Percentiles rank a stretch among this genome's conserved stretches.
These are phyloP conservation scores for Onychomys leucogaster DNA, from an alignment of 2,797 vertebrate genomes.

Conservation along the genomic window DNA sequence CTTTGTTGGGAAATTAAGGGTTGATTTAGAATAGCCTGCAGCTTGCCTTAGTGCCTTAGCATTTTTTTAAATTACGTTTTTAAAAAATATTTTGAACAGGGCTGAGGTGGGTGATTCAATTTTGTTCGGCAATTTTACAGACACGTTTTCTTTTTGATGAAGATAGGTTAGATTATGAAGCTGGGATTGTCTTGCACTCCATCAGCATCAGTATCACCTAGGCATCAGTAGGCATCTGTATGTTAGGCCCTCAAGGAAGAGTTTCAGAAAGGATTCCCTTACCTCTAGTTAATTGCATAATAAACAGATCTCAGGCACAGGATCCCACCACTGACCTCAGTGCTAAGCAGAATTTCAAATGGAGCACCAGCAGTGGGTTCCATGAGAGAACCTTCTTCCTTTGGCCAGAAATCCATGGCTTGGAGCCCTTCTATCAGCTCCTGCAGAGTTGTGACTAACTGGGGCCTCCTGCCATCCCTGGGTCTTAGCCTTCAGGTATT, in stretches of 20 bases:
- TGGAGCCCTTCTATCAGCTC: neutral
- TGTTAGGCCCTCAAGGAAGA: slow-evolving; percentile 48
- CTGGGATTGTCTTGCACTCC: slow-evolving; percentile 57
- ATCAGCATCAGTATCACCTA: slow-evolving; percentile 51
- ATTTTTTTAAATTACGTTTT: slow-evolving; percentile 60
- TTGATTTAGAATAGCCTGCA: slow-evolving; percentile 20
- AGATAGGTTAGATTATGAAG: slow-evolving; percentile 58
- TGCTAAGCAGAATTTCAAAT: slow-evolving; percentile 27
- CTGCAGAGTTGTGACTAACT: slow-evolving; percentile 17
- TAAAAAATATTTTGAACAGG: slow-evolving; percentile 8
- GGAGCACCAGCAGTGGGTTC: neutral
- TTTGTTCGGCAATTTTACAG: slow-evolving; percentile 65
- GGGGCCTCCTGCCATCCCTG: neutral
- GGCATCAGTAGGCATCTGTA: slow-evolving; percentile 47
- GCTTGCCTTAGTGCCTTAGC: neutral
- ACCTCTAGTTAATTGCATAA: slow-evolving; percentile 63
- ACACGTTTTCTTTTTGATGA: slow-evolving; percentile 68
- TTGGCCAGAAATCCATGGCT: neutral
- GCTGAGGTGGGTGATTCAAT: slow-evolving; percentile 11
- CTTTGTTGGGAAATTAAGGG: neutral
- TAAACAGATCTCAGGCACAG: slow-evolving; percentile 64
- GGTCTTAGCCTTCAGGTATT: slow-evolving; percentile 58
- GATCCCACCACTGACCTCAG: neutral
- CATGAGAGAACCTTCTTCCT: neutral
- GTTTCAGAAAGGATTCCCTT: slow-evolving; percentile 61